phyloP scores from a whole-genome alignment of 2,797 vertebrate genomes.

The Sciaenops ocellatus region DNA sequence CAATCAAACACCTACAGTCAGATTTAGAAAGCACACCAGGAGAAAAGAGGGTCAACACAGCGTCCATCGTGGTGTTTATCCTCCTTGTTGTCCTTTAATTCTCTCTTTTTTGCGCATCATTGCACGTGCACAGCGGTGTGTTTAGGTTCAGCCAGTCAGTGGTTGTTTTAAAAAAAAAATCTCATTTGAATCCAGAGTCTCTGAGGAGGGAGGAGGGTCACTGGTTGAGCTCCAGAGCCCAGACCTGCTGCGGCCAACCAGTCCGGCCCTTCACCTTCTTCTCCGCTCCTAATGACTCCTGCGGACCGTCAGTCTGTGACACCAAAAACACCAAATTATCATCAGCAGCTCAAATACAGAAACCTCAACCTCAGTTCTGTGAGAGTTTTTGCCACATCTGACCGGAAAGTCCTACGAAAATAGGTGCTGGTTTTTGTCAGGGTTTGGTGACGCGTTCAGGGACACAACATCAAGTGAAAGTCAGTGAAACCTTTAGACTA shows the following conservation, averaged over 20 bases:
- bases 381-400: no score
- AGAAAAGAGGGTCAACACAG: not conserved
- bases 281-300: constrained; percentile 86
- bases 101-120: constrained; percentile 19
- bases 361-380: not conserved
- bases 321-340: constrained; percentile 7
- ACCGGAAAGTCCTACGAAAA: not conserved
- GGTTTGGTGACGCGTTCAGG: not conserved
- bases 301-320: constrained; percentile 86
- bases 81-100: constrained; percentile 12
- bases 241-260: constrained; percentile 97
- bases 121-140: constrained; percentile 50
- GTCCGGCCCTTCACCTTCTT: constrained; percentile 95
- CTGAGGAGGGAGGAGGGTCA: constrained; percentile 74
- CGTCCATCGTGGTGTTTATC: not conserved
- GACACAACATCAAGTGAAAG: constrained; percentile 16
- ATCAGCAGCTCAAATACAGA: not conserved
- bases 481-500: not conserved
- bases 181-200: constrained; percentile 63
- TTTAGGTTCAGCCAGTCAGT: constrained; percentile 54
- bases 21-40: not conserved
- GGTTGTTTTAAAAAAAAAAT: constrained; percentile 35
- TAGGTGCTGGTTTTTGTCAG: not conserved
- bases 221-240: constrained; percentile 96
- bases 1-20: constrained; percentile 41